Base-by-base conservation (phyloP, 2,888 invertebrate species). In the Phasia obesa region DNA sequence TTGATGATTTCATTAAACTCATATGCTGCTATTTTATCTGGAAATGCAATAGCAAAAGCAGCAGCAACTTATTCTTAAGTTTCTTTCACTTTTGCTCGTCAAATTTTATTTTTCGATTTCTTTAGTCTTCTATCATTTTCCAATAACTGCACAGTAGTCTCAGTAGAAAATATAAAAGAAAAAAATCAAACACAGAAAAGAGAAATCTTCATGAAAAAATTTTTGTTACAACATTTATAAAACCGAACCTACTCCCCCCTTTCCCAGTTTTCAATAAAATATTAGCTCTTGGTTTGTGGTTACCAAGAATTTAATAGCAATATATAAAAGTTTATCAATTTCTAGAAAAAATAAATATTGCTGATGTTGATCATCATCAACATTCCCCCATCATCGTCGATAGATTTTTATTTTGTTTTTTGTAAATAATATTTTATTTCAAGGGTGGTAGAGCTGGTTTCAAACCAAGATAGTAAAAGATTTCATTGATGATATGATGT, bases 311-410 rank as follows among this genome's bases (percentile, higher is more conserved):
- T 74, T 77, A 74, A 82, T 82, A 82, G 71, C 76, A 71, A 81
- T 71, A 71, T 64, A 55, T 70, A 57, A 69, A 78, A 75, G 59
- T 79, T 83, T 83, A 79, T 78, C 70, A 83, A 83, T 79, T 79
- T 79, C 60, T 31, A 31, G 17, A 35, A 35, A 47, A 71, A 71
- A 65, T 47, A 64, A 70, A 62, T 71, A 53, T 60, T 70, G 49
- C 53, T 74, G 55, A 82, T 81, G 19, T 62, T 19, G 35, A 59
- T 23, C 38, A 65, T 7, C n/a, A 47, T 23, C 19, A 11, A 31
- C 19, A 23, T 35, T 4, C 27, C 31, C 19, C 35, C 47, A 31
- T 60, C 44, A 59, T 42, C 70, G 38, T 25, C 2, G 2, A 35
- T 4, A 35, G 4, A 17, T 31, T 42, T 25, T 23, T 44, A 1